These are phyloP conservation scores for Alauda arvensis DNA, from an alignment of 2,797 vertebrate species.

Conservation along the genomic window DNA sequence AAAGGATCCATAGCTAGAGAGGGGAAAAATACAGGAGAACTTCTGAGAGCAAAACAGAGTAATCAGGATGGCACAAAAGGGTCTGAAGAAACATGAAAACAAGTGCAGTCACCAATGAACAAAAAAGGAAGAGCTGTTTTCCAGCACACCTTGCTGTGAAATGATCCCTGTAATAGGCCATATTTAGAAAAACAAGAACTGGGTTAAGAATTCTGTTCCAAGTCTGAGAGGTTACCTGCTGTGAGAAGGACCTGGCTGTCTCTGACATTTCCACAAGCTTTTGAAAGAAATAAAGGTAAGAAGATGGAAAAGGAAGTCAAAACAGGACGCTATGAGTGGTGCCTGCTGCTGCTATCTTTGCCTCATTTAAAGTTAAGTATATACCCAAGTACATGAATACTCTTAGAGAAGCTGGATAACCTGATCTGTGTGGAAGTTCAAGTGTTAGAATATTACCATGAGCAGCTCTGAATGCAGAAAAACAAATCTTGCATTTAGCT, in stretches of 20 bases:
- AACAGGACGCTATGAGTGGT: background rate
- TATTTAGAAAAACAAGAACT: conserved; percentile 7
- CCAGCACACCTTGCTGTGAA: background rate
- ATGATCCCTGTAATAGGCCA: background rate
- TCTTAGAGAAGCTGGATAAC: background rate
- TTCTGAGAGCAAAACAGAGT: background rate
- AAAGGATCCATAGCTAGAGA: background rate
- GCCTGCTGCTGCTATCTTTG: background rate
- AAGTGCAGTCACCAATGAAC: background rate
- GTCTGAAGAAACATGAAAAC: background rate
- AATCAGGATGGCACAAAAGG: background rate
- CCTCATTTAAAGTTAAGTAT: background rate
- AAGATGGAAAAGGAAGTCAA: background rate
- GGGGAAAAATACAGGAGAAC: background rate
- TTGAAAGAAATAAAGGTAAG: background rate
- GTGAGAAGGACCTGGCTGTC: background rate
- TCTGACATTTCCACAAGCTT: background rate
- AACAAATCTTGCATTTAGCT: background rate
- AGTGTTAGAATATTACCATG: background rate
- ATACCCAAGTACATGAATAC: background rate
- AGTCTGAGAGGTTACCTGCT: background rate
- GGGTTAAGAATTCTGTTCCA: conserved; percentile 1
- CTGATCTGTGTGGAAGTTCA: background rate
- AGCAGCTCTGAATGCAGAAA: background rate
- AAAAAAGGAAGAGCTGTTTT: background rate